Evolutionary conservation across 2,888 invertebrate species (phyloP).

Genomic region (Cyaniris semiargus): DNA sequence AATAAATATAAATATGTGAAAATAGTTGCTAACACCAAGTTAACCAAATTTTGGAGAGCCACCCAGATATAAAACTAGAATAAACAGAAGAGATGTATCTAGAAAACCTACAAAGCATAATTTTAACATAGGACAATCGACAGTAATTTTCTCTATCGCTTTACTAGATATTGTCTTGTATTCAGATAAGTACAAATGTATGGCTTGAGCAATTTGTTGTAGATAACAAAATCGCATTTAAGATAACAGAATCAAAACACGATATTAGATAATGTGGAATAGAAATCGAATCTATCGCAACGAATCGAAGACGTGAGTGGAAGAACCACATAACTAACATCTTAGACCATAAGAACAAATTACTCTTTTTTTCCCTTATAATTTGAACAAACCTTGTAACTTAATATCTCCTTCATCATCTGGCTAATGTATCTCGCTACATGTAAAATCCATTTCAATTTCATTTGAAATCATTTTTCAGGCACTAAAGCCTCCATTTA

Average conservation of each 20-base stretch:
- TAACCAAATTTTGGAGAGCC: too few relatives aligned
- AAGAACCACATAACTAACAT: too few relatives aligned
- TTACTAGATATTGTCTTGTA: conserved; percentile 16
- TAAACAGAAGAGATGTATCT: neutral
- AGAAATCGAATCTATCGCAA: conserved; percentile 19
- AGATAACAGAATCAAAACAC: conserved; percentile 23
- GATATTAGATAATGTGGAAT: conserved; percentile 9
- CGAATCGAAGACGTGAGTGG: neutral
- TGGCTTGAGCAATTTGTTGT: conserved; percentile 8
- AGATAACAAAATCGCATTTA: conserved; percentile 23
- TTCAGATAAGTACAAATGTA: conserved; percentile 17
- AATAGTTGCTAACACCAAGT: too few relatives aligned
- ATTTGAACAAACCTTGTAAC: too few relatives aligned
- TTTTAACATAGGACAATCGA: neutral
- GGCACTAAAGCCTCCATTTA: too few relatives aligned
- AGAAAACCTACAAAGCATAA: neutral
- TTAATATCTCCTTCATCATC: too few relatives aligned
- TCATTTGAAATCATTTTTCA: too few relatives aligned
- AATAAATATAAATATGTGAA: too few relatives aligned
- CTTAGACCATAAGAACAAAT: too few relatives aligned
- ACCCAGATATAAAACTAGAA: neutral
- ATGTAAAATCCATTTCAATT: too few relatives aligned
- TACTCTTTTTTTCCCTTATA: too few relatives aligned
- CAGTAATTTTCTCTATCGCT: neutral
- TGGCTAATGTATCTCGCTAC: too few relatives aligned